phyloP scores from a whole-genome alignment of 2,797 vertebrate genomes.

The Coendou prehensilis region DNA sequence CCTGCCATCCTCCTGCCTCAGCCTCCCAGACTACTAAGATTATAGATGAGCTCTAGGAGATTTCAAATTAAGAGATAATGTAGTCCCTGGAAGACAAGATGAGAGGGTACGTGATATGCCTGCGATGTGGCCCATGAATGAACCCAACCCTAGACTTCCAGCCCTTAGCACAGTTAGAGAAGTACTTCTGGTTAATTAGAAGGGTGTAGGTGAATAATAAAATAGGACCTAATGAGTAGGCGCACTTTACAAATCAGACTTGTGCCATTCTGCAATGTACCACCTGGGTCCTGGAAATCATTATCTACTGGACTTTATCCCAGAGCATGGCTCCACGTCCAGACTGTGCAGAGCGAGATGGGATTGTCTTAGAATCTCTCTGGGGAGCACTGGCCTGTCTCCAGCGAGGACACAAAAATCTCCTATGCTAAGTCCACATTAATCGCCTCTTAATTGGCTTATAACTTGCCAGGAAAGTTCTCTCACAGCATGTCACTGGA shows the following conservation, averaged over 20 bases:
- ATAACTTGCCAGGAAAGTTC: constrained; percentile 56
- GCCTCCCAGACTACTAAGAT: neutral
- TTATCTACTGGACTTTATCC: neutral
- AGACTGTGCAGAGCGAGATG: neutral
- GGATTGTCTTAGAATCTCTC: constrained; percentile 50
- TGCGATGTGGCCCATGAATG: neutral
- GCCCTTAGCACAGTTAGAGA: constrained; percentile 5
- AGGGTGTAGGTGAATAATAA: constrained; percentile 8
- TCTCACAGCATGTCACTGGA: constrained; percentile 24
- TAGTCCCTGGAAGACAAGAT: constrained; percentile 12
- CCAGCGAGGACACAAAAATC: neutral
- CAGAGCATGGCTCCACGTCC: neutral
- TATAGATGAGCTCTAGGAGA: neutral
- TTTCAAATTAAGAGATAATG: constrained; percentile 11
- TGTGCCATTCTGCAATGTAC: neutral
- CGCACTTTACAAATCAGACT: neutral
- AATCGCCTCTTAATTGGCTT: constrained; percentile 67
- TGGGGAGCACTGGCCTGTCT: neutral
- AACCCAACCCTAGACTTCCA: neutral
- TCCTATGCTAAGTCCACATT: neutral
- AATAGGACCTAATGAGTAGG: constrained; percentile 6
- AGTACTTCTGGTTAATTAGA: constrained; percentile 17
- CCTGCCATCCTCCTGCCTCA: neutral
- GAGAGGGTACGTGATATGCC: neutral
- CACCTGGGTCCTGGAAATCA: neutral